Evolutionary conservation across 2,888 invertebrate species (phyloP).

Genomic region (Mesorhabditis belari): DNA sequence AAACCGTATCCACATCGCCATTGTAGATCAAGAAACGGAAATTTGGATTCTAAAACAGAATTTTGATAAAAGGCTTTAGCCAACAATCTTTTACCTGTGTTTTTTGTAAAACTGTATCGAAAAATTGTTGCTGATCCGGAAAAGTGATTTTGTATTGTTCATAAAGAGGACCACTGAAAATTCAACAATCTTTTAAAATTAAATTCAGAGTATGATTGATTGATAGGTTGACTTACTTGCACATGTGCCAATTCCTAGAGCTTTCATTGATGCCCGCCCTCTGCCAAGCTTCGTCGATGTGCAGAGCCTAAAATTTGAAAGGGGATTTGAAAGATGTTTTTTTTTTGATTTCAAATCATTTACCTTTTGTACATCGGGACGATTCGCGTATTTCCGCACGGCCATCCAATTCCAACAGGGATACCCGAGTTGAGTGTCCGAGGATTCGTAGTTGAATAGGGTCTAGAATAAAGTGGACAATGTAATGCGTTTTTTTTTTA

Average conservation of each 20-base stretch:
- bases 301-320: conserved; percentile 20
- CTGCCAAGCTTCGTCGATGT: conserved; percentile 32
- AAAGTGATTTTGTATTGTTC: conserved; percentile 23
- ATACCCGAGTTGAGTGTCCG: conserved; percentile 38
- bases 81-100: neutral
- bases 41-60: conserved; percentile 14
- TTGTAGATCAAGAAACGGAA: conserved; percentile 46
- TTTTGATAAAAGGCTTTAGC: neutral
- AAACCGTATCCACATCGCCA: conserved; percentile 43
- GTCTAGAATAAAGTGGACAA: too few species aligned
- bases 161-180: conserved; percentile 18
- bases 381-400: conserved; percentile 32
- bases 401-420: conserved; percentile 47
- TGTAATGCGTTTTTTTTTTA: too few species aligned
- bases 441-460: conserved; percentile 33
- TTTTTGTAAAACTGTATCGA: conserved; percentile 18
- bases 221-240: conserved; percentile 20
- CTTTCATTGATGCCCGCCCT: conserved; percentile 2
- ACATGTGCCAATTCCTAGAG: conserved; percentile 25
- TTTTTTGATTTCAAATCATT: too few species aligned
- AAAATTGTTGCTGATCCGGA: conserved; percentile 21
- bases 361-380: conserved; percentile 5
- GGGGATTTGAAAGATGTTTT: too few species aligned
- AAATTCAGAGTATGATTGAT: neutral
- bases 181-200: neutral